A percentile compares a stretch with the other conserved stretches of the same genome.
phyloP scores from a whole-genome alignment of 2,888 invertebrate genomes.

The Anticlea derivata region DNA sequence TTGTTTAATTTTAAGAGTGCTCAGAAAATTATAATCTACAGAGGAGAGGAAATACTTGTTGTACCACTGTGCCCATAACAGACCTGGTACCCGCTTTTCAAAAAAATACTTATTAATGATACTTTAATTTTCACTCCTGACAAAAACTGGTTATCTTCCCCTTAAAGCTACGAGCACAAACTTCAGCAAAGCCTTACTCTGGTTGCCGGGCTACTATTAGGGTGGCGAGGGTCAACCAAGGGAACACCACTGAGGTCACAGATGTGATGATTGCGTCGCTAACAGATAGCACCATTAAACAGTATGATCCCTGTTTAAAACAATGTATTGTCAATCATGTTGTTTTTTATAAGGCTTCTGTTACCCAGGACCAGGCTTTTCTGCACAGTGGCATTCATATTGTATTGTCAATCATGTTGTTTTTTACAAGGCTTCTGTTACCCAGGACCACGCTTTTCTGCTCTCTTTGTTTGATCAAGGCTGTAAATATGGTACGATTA shows the following conservation, averaged over 20 bases:
- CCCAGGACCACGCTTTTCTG: not conserved
- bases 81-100: not conserved
- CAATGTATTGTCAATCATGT: no score
- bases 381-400: not conserved
- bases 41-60: conserved; percentile 7
- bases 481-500: not conserved
- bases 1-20: not conserved
- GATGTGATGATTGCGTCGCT: not conserved
- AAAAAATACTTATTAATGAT: not conserved
- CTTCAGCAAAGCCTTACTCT: not conserved
- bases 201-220: not conserved
- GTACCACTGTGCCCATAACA: not conserved
- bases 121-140: not conserved
- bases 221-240: not conserved
- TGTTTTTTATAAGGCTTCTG: no score
- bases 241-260: not conserved
- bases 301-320: not conserved
- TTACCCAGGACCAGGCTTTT: no score
- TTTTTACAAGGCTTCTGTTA: no score
- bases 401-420: not conserved
- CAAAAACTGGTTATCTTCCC: not conserved
- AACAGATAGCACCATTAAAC: not conserved
- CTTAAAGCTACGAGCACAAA: not conserved
- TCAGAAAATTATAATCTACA: not conserved
- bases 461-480: not conserved